A percentile compares a stretch with the other conserved stretches of the same genome.
phyloP scores from a whole-genome alignment of 2,888 invertebrate genomes.

The Orthonevra nobilis region DNA sequence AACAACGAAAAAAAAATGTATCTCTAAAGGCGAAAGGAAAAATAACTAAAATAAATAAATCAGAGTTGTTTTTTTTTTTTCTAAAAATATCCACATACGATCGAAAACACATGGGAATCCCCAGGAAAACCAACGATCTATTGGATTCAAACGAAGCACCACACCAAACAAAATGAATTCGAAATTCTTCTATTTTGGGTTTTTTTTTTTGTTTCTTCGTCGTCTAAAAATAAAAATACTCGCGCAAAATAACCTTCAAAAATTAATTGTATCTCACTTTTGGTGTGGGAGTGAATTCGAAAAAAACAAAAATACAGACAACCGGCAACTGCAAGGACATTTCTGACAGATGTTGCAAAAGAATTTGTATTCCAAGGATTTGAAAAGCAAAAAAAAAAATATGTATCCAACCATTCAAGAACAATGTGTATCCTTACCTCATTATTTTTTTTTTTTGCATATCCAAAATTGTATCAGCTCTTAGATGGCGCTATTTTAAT shows the following conservation, averaged over 20 bases:
- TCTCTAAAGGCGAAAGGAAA: conserved; percentile 23
- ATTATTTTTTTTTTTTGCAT: too few species aligned
- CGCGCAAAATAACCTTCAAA: conserved; percentile 64
- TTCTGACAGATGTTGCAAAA: conserved; percentile 7
- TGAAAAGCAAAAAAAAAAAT: not conserved
- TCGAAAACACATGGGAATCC: conserved; percentile 65
- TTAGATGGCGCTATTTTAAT: conserved; percentile 50
- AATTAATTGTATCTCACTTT: conserved; percentile 33
- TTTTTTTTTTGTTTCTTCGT: too few species aligned
- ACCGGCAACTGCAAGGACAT: conserved; percentile 33
- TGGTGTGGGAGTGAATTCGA: conserved; percentile 36
- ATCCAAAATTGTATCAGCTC: too few species aligned
- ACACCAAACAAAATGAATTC: conserved; percentile 12
- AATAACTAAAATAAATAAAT: conserved; percentile 11
- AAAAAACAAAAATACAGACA: conserved; percentile 49
- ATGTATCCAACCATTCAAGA: not conserved
- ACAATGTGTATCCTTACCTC: conserved; percentile 56
- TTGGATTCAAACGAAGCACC: conserved; percentile 24
- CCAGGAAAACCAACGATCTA: conserved; percentile 49
- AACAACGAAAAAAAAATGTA: conserved; percentile 25
- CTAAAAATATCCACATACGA: conserved; percentile 65
- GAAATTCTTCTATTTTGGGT: conserved; percentile 16
- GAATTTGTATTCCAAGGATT: conserved; percentile 14
- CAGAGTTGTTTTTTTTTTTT: too few species aligned
- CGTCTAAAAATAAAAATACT: conserved; percentile 51